Evolutionary conservation across 2,888 invertebrate genomes (phyloP).

Genomic region (Laspeyria flexula): DNA sequence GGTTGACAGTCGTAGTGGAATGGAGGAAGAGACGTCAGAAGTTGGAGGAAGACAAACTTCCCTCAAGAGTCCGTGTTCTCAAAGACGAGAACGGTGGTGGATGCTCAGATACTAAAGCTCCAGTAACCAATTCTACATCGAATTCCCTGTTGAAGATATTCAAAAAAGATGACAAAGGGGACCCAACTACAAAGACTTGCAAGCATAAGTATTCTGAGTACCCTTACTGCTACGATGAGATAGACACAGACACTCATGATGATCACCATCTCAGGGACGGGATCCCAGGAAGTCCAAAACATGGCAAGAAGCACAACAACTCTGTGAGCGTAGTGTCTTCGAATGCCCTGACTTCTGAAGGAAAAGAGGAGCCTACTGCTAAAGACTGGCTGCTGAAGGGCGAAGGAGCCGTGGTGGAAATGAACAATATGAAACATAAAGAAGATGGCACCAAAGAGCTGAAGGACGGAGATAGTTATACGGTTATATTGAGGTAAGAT

Average conservation of each 20-base stretch:
- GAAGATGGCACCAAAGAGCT: slow-evolving; percentile 77
- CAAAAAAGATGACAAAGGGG: slow-evolving; percentile 73
- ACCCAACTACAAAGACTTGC: slow-evolving; percentile 89
- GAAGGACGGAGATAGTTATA: slow-evolving; percentile 89
- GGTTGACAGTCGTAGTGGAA: slow-evolving; percentile 91
- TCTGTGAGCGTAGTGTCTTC: slow-evolving; percentile 81
- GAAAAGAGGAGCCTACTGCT: slow-evolving; percentile 74
- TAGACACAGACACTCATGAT: slow-evolving; percentile 90
- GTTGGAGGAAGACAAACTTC: slow-evolving; percentile 87
- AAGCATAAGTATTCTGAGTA: slow-evolving; percentile 96
- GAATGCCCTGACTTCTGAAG: slow-evolving; percentile 71
- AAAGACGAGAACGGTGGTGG: slow-evolving; percentile 87
- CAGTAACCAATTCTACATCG: slow-evolving; percentile 73
- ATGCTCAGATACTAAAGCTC: slow-evolving; percentile 70
- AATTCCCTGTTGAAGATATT: slow-evolving; percentile 76
- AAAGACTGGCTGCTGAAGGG: slow-evolving; percentile 78
- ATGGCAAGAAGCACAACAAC: slow-evolving; percentile 75
- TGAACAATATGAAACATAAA: slow-evolving; percentile 81
- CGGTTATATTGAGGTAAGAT: slow-evolving; percentile 89
- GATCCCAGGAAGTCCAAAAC: slow-evolving; percentile 74
- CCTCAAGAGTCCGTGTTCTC: slow-evolving; percentile 90
- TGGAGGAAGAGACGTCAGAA: slow-evolving; percentile 92
- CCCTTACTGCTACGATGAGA: slow-evolving; percentile 95
- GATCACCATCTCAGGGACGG: slow-evolving; percentile 85
- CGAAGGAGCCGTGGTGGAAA: slow-evolving; percentile 72